phyloP scores from a whole-genome alignment of 2,888 invertebrate genomes.

The Lasiommata megera region DNA sequence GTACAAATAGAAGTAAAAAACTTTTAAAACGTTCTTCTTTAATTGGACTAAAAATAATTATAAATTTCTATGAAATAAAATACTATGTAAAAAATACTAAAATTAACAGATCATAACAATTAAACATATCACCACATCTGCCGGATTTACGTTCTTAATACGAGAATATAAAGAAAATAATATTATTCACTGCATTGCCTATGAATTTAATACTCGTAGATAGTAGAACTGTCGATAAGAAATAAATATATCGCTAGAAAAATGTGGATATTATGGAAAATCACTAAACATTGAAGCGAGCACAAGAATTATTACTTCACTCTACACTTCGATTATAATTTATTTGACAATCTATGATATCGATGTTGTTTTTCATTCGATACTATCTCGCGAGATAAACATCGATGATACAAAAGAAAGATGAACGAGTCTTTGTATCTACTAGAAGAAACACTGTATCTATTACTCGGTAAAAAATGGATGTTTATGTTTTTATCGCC shows the following conservation, averaged over 20 bases:
- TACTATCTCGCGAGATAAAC: constrained; percentile 54
- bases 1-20: background rate
- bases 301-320: constrained; percentile 1
- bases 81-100: background rate
- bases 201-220: background rate
- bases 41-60: background rate
- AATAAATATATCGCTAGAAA: background rate
- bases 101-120: background rate
- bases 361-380: constrained; percentile 36
- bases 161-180: background rate
- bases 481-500: constrained; percentile 43
- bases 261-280: background rate
- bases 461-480: constrained; percentile 57
- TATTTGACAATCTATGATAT: constrained; percentile 3
- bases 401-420: constrained; percentile 64
- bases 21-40: background rate
- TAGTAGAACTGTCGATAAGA: background rate
- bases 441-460: constrained; percentile 47
- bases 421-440: constrained; percentile 50
- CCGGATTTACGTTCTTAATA: background rate
- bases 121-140: background rate
- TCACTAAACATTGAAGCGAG: background rate
- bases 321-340: background rate
- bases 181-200: background rate
- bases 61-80: background rate